phyloP scores from a whole-genome alignment of 2,113 vertebrate genomes.

The Rhagologus leucostigma region DNA sequence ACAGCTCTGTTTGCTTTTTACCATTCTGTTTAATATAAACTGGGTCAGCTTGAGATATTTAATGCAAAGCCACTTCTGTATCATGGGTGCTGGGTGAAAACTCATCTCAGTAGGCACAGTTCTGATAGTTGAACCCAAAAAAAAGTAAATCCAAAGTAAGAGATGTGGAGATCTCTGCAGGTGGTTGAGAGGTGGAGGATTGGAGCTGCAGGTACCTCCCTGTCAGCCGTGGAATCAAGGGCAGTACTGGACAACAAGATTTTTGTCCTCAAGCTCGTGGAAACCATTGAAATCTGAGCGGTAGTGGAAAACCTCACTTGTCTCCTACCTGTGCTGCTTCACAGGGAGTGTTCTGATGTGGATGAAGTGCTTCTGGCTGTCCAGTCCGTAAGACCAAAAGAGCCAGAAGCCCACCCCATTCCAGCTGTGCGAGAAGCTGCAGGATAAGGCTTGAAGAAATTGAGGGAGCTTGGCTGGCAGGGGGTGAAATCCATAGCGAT shows the following conservation, averaged over 20 bases:
- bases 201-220: background rate
- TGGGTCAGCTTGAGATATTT: background rate
- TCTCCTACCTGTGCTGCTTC: background rate
- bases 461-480: background rate
- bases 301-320: background rate
- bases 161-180: background rate
- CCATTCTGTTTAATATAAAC: background rate
- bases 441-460: background rate
- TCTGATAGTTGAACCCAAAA: background rate
- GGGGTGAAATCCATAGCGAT: background rate
- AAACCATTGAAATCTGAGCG: background rate
- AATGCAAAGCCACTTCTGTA: background rate
- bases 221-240: background rate
- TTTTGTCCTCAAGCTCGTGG: background rate
- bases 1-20: background rate
- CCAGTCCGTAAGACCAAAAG: background rate
- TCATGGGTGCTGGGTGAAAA: background rate
- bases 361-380: background rate
- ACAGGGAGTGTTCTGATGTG: background rate
- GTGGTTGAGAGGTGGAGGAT: background rate
- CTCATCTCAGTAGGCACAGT: background rate
- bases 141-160: background rate
- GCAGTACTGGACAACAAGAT: background rate
- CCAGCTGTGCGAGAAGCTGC: background rate
- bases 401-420: background rate